Evolutionary conservation across 2,888 invertebrate species (phyloP), one percentile per base, ranked within the genome.

Genomic region (Agrotis clavis): DNA sequence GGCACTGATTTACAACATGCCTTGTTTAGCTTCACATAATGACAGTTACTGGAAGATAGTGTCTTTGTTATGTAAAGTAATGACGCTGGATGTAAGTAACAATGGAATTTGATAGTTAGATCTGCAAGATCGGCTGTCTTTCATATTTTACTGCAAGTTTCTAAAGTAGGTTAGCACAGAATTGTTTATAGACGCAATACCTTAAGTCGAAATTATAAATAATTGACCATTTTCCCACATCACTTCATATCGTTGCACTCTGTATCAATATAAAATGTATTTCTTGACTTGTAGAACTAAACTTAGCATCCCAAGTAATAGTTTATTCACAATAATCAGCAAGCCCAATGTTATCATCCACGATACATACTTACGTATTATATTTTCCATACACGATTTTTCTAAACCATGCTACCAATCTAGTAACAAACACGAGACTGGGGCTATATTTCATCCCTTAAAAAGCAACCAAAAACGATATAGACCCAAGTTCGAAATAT

Each of bases 1-100:
- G 61, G 35, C 67, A 63, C 61, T 84, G 84, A 84, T 84, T 82
- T 82, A 84, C 78, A 62, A 48, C 65, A 53, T 70, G 50, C 83
- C 83, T 80, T 80, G 50, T 81, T 71, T 66, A 75, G 70, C 35
- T 59, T 67, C 69, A 60, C 50, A 63, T 75, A 74, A 77, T 77
- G 76, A 78, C 75, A 82, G 73, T 57, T 30, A 56, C 59, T 68
- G 56, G 59, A 30, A 70, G 72, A 81, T 83, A 71, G 51, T 84
- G 74, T 78, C 79, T 47, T 53, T 79, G 48, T 83, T 69, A 80
- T 74, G 69, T 69, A 79, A 79, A 76, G 67, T 81, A 71, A 81
- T 59, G 77, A 74, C 51, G 57, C 53, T 74, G 56, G 25, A 57
- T 66, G 47, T 57, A 57, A 18, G 35, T 47, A 66, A 79, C 67